Evolutionary conservation across 2,888 invertebrate species (phyloP), one percentile per base, ranked within the genome.

Genomic region (Diarsia dahlii): DNA sequence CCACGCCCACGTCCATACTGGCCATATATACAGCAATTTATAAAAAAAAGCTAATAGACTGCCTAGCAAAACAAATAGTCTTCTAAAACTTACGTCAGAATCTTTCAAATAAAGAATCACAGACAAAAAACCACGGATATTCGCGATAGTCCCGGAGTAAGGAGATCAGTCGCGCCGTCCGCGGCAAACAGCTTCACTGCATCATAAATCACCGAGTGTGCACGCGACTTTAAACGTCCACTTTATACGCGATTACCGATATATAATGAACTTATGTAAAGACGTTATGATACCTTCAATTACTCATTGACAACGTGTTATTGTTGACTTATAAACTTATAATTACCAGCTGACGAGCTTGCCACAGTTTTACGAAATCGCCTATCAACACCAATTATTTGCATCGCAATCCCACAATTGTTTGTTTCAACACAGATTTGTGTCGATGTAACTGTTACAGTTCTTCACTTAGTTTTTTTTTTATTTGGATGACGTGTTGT

Each of bases 291-390:
- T 94, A 94, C 93, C 92, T 87, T 90, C 91, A 93, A 94, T 95
- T 95, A 95, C 85, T 88, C 88, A 93, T 92, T 92, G 93, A 93
- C 93, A 94, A 90, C 92, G 88, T 92, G 92, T 94, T 94, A 95
- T 95, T 95, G 93, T 93, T 90, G 85, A 86, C 87, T 91, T 91
- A 87, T 90, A 93, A 93, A 86, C 87, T 91, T 90, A 87, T 90
- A 93, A 93, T 92, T 91, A 87, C 88, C 74, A 66, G 70, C 80
- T 88, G 82, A 80, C 80, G 86, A 87, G 86, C 80, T 89, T 85
- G 85, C 86, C 80, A 88, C 87, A 90, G 83, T 90, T 91, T 91
- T 91, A 90, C 89, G 88, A 92, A 91, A 92, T 91, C 88, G 74
- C 74, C 89, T 90, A 90, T 91, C 90, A 90, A 87, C 89, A 81